Base-by-base conservation (phyloP, 2,888 invertebrate genomes). In the Xestia xanthographa region DNA sequence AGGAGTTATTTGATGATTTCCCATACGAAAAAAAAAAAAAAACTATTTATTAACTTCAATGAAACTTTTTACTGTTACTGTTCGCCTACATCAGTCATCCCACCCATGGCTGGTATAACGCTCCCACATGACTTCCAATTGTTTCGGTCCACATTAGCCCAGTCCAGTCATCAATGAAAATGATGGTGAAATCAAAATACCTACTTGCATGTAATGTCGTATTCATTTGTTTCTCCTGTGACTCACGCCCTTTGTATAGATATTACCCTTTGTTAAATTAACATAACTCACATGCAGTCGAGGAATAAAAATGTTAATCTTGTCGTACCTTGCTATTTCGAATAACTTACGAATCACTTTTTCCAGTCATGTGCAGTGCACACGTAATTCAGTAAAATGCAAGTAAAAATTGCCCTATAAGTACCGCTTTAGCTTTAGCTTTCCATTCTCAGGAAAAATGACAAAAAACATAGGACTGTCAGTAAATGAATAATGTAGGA, bases 401-500 rank as follows among this genome's bases (percentile, higher is more conserved):
- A 20, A 53, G 20, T 6, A n/a, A 3, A 38, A 8, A 20, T 20
- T 38, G 11, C 12, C 58, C 22, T 41, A 9, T 11, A 48, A 34
- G 17, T 17, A 34, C n/a, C 38, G 0, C 1, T n/a, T n/a, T n/a
- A n/a, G n/a, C n/a, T n/a, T n/a, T 3, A 56, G 20, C 9, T 26
- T 38, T 38, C 20, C 14, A 48, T 29, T 29, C 22, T 0, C 1
- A 12, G 20, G 29, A 69, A 76, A 79, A 20, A 41, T 6, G 2
- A 22, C 12, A 26, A 60, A 79, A 58, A 22, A 34, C 29, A 34
- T 50, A 43, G 11, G 1, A 50, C 11, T 73, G 53, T 75, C 38
- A n/a, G 0, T 6, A 4, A 73, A 62, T 74, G 22, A 80, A 63
- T 53, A 34, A 63, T 77, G 81, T 56, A 80, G 80, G 45, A 43